A percentile compares a stretch with the other conserved stretches of the same genome.
phyloP scores from a whole-genome alignment of 1,140 invertebrate genomes.

The Penaeus chinensis region DNA sequence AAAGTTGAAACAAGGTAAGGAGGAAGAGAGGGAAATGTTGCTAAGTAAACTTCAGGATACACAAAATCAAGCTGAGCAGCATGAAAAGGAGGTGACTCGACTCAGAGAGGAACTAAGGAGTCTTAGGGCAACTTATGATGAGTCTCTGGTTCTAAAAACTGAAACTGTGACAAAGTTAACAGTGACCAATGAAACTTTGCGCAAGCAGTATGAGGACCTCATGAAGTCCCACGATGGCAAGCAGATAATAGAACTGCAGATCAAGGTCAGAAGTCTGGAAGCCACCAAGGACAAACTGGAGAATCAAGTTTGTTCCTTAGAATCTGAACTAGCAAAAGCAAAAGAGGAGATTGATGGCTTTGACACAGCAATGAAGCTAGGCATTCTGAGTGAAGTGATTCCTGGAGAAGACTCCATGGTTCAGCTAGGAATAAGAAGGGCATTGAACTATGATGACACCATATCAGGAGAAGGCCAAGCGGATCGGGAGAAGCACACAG shows the following conservation, averaged over 20 bases:
- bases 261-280: slow-evolving; percentile 42
- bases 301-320: slow-evolving; percentile 25
- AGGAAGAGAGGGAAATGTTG: slow-evolving; percentile 44
- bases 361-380: slow-evolving; percentile 52
- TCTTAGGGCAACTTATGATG: slow-evolving; percentile 35
- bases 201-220: slow-evolving; percentile 58
- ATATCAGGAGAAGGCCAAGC: background rate
- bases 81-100: slow-evolving; percentile 40
- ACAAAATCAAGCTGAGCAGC: slow-evolving; percentile 38
- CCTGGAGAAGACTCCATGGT: slow-evolving; percentile 49
- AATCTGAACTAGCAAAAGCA: slow-evolving; percentile 36
- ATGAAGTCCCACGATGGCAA: slow-evolving; percentile 42
- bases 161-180: slow-evolving; percentile 50
- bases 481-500: slow-evolving; percentile 8
- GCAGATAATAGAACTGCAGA: slow-evolving; percentile 31
- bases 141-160: slow-evolving; percentile 49
- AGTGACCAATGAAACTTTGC: slow-evolving; percentile 38
- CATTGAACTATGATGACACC: slow-evolving; percentile 53
- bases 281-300: slow-evolving; percentile 42
- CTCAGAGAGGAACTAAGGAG: slow-evolving; percentile 52
- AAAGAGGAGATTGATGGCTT: slow-evolving; percentile 54
- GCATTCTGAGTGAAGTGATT: slow-evolving; percentile 32
- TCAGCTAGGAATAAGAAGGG: slow-evolving; percentile 42
- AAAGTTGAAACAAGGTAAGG: slow-evolving; percentile 48
- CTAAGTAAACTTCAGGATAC: slow-evolving; percentile 34